Evolutionary conservation across 2,113 vertebrate species (phyloP).

Genomic region (Paramormyrops kingsleyae): DNA sequence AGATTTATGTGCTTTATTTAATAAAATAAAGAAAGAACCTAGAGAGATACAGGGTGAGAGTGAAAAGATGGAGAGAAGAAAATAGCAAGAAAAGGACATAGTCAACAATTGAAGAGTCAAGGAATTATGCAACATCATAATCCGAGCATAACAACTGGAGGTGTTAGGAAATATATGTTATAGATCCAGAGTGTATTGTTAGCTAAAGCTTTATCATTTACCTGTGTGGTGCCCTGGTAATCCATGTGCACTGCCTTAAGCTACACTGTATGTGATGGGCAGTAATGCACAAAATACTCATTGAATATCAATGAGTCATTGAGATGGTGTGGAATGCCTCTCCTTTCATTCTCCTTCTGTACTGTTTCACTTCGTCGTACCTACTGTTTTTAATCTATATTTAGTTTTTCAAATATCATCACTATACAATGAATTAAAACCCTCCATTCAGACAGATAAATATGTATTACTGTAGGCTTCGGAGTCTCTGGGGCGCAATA

Average conservation of each 20-base stretch:
- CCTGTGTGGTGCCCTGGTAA: neutral
- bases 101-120: neutral
- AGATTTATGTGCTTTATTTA: neutral
- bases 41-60: neutral
- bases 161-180: neutral
- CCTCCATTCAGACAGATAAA: neutral
- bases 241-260: neutral
- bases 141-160: neutral
- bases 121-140: neutral
- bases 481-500: neutral
- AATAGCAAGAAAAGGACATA: neutral
- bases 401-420: neutral
- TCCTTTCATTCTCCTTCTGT: neutral
- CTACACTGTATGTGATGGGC: neutral
- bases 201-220: neutral
- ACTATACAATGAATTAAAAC: neutral
- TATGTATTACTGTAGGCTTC: neutral
- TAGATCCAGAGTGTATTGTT: neutral
- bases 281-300: neutral
- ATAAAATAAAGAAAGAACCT: neutral
- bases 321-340: neutral
- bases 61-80: neutral
- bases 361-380: neutral
- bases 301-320: neutral
- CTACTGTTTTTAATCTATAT: neutral